Conservation (phyloP, 2,797 vertebrate genomes). For the Podarcis siculus region DNA sequence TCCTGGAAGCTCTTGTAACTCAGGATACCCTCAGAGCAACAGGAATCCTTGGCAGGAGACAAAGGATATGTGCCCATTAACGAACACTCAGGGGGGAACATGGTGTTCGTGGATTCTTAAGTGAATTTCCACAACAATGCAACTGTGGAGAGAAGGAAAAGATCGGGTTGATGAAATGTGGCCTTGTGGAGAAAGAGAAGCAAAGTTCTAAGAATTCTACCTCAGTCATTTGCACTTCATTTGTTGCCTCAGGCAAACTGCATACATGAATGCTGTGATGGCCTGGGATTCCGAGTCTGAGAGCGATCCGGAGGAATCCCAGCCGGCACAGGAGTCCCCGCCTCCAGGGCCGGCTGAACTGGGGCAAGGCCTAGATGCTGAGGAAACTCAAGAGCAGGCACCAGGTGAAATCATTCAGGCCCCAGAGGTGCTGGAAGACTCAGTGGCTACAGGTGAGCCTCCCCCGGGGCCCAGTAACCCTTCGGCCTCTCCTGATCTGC, state of each 20-base stretch:
- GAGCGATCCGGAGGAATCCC: too few species aligned
- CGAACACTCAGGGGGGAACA: background rate
- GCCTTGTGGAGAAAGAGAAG: background rate
- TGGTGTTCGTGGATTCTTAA: background rate
- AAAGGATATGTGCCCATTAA: accelerated
- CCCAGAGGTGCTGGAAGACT: too few species aligned
- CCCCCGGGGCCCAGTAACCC: too few species aligned
- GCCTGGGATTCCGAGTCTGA: too few species aligned
- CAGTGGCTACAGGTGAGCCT: too few species aligned
- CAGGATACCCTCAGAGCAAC: background rate
- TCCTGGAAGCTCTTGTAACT: background rate
- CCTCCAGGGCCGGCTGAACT: too few species aligned
- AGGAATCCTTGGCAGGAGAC: background rate
- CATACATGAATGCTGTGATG: too few species aligned
- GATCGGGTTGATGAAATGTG: background rate
- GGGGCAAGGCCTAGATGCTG: too few species aligned
- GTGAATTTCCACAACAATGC: background rate
- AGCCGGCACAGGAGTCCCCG: too few species aligned
- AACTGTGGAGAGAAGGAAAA: background rate
- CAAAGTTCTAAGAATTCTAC: background rate
- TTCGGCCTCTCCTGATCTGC: too few species aligned
- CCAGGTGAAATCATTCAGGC: too few species aligned
- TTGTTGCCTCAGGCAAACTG: background rate
- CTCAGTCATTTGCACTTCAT: background rate
- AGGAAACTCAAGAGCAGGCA: too few species aligned